A percentile compares a stretch with the other conserved stretches of the same genome.
These are phyloP conservation scores for Leucophenga montana DNA, from an alignment of 2,888 invertebrate genomes.

Conservation along the genomic window DNA sequence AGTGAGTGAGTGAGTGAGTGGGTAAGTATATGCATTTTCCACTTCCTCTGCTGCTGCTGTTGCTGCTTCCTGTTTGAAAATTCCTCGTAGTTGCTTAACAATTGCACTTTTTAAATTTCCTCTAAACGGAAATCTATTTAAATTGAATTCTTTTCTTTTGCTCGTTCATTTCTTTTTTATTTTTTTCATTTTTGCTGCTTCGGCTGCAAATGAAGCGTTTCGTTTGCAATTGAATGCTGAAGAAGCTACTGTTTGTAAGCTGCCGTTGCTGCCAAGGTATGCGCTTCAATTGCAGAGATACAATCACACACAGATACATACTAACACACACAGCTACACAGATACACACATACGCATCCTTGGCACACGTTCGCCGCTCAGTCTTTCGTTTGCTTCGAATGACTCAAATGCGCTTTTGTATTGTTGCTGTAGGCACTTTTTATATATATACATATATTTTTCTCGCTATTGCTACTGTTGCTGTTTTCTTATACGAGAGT, in stretches of 20 bases:
- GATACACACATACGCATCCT: constrained; percentile 3
- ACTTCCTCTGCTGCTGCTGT: constrained; percentile 26
- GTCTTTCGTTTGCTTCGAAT: background rate
- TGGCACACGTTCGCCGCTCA: constrained; percentile 8
- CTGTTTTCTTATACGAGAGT: background rate
- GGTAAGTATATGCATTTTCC: constrained; percentile 53
- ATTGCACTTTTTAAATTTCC: constrained; percentile 64
- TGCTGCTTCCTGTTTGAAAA: background rate
- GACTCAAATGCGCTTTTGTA: constrained; percentile 8
- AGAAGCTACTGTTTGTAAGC: constrained; percentile 12
- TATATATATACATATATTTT: background rate
- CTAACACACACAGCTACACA: constrained; percentile 9
- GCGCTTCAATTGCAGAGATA: constrained; percentile 8
- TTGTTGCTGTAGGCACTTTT: background rate
- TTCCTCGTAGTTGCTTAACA: constrained; percentile 46
- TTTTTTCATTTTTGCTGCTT: constrained; percentile 4
- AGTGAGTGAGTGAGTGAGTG: background rate
- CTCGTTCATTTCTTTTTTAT: background rate
- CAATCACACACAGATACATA: background rate
- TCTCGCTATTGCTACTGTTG: constrained; percentile 1
- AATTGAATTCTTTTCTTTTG: constrained; percentile 63
- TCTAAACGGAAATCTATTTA: constrained; percentile 70
- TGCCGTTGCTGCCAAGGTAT: constrained; percentile 31
- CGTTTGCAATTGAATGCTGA: constrained; percentile 29
- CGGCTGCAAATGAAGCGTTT: constrained; percentile 52